Evolutionary conservation across 2,113 vertebrate species (phyloP), one percentile per base, ranked within the genome.

Genomic region (Sylvia atricapilla): DNA sequence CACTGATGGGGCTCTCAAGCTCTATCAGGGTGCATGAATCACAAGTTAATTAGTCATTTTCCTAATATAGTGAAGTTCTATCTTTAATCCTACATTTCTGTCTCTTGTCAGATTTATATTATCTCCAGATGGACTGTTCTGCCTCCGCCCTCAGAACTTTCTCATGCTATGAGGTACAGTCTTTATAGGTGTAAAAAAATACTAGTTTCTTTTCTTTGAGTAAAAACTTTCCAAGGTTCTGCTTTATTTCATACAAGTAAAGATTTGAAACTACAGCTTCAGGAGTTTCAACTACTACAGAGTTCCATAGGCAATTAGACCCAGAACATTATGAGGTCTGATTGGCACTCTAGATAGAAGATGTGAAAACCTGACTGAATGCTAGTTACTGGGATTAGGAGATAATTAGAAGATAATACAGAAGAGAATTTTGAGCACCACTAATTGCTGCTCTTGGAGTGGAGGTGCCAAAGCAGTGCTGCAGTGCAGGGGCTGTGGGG

Each of bases 1-100:
- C 87, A 84, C 52, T 84, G 93, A 89, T 92, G 77, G 41, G 23
- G 39, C 84, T 89, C 84, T 93, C 80, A 59, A 80, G 72, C 77
- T 84, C 85, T 79, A 70, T 84, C 84, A 91, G 74, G 35, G 39
- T 72, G 31, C 49, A 63, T 91, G 94, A 96, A 96, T 96, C 92
- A 82, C 43, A 37, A 83, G 77, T 44, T 73, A 95, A 91, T 95
- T 94, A 95, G 81, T 82, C 10, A 74, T 95, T 94, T 88, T 89
- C 43, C 56, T 85, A 86, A 85, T 86, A 93, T 62, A 91, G 91
- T 92, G 56, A 93, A 89, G 62, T 87, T 89, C 85, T 94, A 31
- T 55, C 86, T 93, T 94, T 92, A 87, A 92, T 95, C 88, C 75
- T 70, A 13, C 67, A 43, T 67, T 92, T 50, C 52, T 92, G 47